Evolutionary conservation across 1,140 invertebrate species (phyloP).

Genomic region (Cylas formicarius): DNA sequence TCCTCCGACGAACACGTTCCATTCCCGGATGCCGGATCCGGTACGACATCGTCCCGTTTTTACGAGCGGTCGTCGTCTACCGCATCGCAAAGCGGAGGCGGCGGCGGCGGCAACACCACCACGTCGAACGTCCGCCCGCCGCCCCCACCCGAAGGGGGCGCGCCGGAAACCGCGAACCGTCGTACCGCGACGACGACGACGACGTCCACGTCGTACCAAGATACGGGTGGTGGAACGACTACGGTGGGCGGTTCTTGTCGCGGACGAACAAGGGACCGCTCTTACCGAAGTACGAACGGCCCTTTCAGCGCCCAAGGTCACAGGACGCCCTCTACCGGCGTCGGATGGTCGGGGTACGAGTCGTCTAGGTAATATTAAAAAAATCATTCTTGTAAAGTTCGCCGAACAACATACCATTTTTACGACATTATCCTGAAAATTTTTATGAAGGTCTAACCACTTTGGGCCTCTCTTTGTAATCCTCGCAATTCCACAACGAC

Average conservation of each 20-base stretch:
- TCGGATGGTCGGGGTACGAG: conserved; percentile 37
- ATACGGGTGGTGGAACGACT: no score
- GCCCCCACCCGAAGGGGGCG: conserved; percentile 9
- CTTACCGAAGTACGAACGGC: conserved; percentile 47
- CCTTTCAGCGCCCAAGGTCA: conserved; percentile 43
- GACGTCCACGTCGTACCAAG: no score
- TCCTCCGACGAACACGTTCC: conserved; percentile 45
- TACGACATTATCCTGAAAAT: no score
- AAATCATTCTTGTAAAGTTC: no score
- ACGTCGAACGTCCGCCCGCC: not conserved
- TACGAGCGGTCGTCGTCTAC: conserved; percentile 44
- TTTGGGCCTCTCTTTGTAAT: no score
- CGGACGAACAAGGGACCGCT: conserved; percentile 39
- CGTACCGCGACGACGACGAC: no score
- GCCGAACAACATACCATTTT: no score
- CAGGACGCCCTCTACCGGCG: no score
- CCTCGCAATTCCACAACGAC: no score
- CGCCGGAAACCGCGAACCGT: conserved; percentile 21
- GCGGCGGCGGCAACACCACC: not conserved
- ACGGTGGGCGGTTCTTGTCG: no score
- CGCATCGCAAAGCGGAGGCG: conserved; percentile 9
- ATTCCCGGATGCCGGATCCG: conserved; percentile 11
- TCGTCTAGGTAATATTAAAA: conserved; percentile 7
- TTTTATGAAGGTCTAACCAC: no score
- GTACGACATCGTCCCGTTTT: conserved; percentile 36